These are phyloP conservation scores for Schizotus pectinicornis DNA, from an alignment of 2,888 invertebrate genomes.

Conservation along the genomic window DNA sequence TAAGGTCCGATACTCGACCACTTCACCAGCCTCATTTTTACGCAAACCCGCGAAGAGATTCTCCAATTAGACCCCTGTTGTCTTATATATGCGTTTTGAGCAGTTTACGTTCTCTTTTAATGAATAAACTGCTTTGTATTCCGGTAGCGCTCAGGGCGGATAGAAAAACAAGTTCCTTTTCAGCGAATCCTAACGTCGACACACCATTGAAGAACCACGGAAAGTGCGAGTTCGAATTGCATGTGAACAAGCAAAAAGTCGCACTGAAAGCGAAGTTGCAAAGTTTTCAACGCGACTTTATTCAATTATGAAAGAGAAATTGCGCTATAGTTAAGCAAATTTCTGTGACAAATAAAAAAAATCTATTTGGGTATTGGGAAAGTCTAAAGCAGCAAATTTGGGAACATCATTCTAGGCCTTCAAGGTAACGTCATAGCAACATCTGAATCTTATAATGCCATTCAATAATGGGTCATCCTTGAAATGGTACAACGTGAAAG, in stretches of 20 bases:
- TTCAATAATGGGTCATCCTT: no score
- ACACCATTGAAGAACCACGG: background rate
- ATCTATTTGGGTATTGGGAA: no score
- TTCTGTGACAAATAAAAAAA: no score
- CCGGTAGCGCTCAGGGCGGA: conserved; percentile 14
- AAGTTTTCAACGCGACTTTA: background rate
- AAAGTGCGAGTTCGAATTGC: no score
- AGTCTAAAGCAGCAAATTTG: no score
- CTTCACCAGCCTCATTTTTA: conserved; percentile 24
- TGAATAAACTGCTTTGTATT: conserved; percentile 38
- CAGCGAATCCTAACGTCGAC: background rate
- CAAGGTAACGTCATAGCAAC: no score
- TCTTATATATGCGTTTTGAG: conserved; percentile 44
- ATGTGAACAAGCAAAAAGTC: no score
- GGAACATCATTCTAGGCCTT: no score
- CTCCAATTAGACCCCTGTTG: conserved; percentile 41
- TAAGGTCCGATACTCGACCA: conserved; percentile 27
- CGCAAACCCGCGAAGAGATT: conserved; percentile 23
- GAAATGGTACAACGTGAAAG: no score
- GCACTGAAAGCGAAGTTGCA: background rate
- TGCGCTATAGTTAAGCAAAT: no score
- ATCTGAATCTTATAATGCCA: no score
- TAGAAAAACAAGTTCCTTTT: conserved; percentile 10
- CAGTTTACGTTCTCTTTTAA: conserved; percentile 39
- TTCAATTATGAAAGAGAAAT: conserved; percentile 1